phyloP scores from a whole-genome alignment of 1,140 invertebrate species.

The Leptestheria dahalacensis region DNA sequence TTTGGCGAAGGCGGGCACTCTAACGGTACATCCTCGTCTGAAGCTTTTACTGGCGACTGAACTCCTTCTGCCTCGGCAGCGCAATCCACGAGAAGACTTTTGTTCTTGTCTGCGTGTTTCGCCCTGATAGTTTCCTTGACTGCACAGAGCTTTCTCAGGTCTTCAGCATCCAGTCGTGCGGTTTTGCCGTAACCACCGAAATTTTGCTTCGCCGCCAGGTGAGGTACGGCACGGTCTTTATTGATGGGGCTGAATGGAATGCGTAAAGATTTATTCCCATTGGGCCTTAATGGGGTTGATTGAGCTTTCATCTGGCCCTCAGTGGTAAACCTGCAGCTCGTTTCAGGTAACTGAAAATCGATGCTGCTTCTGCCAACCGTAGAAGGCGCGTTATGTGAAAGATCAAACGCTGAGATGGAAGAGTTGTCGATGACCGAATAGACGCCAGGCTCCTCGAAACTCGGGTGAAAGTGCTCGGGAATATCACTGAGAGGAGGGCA shows the following conservation, averaged over 20 bases:
- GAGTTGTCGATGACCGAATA: no score
- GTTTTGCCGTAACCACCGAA: not conserved
- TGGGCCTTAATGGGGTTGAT: not conserved
- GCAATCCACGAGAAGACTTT: not conserved
- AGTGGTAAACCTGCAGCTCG: not conserved
- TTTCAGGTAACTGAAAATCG: no score
- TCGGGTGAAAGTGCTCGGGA: no score
- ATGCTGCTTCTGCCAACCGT: no score
- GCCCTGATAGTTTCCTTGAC: not conserved
- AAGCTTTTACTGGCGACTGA: not conserved
- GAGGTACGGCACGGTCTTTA: not conserved
- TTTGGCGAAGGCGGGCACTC: not conserved
- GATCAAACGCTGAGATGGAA: no score
- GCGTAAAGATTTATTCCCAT: not conserved
- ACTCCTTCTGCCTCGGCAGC: not conserved
- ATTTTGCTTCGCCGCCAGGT: not conserved
- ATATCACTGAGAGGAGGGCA: no score
- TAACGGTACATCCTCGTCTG: not conserved
- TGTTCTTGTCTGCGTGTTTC: not conserved
- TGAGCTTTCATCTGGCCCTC: not conserved
- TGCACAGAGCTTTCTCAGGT: not conserved
- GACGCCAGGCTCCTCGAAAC: no score
- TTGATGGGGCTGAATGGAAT: not conserved
- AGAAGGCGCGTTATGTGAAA: no score
- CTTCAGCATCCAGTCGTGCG: not conserved